Evolutionary conservation across 2,113 vertebrate genomes (phyloP).

Genomic region (Onychostruthus taczanowskii): DNA sequence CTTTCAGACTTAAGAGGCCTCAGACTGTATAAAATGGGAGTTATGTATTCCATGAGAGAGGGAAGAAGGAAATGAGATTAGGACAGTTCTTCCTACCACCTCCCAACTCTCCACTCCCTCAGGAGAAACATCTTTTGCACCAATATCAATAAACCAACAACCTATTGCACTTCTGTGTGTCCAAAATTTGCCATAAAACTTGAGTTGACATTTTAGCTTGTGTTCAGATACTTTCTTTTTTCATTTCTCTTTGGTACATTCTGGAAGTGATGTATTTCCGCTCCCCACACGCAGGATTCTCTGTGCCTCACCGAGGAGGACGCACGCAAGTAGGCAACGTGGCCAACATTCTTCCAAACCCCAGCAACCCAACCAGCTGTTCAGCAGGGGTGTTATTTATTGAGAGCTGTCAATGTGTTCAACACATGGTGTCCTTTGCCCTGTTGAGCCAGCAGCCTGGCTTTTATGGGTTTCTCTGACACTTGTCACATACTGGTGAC

Average conservation of each 20-base stretch:
- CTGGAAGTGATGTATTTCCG: constrained; percentile 44
- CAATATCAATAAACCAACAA: not conserved
- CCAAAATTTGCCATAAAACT: not conserved
- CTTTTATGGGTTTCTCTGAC: constrained; percentile 17
- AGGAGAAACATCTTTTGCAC: not conserved
- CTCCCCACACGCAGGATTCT: not conserved
- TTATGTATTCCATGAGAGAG: not conserved
- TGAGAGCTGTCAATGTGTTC: constrained; percentile 49
- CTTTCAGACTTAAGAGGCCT: not conserved
- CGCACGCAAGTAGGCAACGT: constrained; percentile 30
- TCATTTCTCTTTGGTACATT: not conserved
- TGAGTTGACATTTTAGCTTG: not conserved
- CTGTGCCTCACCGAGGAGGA: constrained; percentile 28
- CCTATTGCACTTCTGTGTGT: not conserved
- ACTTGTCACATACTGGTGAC: constrained; percentile 27
- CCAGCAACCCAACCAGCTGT: constrained; percentile 25
- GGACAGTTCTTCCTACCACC: not conserved
- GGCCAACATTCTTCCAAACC: constrained; percentile 54
- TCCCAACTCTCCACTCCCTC: not conserved
- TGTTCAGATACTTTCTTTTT: not conserved
- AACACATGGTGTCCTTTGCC: constrained; percentile 47
- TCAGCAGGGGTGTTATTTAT: constrained; percentile 41
- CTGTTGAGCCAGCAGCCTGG: not conserved
- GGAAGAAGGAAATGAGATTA: not conserved
- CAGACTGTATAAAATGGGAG: not conserved